Evolutionary conservation across 2,888 invertebrate species (phyloP).

Genomic region (Leptarthrus brevirostris): DNA sequence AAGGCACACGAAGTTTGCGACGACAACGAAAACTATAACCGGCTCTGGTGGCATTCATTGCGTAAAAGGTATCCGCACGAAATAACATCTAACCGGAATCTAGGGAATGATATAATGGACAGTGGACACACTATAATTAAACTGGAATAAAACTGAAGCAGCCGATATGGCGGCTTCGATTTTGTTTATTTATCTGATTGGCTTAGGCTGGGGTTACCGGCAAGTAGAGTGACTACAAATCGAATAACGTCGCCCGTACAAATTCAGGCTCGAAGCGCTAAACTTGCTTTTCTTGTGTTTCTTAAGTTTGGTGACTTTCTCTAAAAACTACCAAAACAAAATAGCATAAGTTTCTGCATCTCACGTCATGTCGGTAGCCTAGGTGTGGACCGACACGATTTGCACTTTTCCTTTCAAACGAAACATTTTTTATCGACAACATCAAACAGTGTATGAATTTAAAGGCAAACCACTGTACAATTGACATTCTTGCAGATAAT

Average conservation of each 20-base stretch:
- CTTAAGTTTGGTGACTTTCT: constrained; percentile 30
- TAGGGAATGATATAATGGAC: constrained; percentile 40
- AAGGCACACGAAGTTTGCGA: neutral
- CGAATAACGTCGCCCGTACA: neutral
- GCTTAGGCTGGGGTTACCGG: constrained; percentile 1
- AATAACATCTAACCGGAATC: constrained; percentile 21
- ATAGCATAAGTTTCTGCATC: neutral
- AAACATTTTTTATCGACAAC: neutral
- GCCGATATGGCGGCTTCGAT: neutral
- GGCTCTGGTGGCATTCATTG: constrained; percentile 21
- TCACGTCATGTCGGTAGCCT: constrained; percentile 2
- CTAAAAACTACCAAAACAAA: neutral
- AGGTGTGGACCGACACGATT: constrained; percentile 27
- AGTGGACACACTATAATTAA: constrained; percentile 32
- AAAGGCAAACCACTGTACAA: constrained; percentile 7
- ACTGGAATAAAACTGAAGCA: constrained; percentile 11
- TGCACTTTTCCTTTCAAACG: constrained; percentile 33
- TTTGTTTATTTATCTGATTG: neutral
- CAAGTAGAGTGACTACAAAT: neutral
- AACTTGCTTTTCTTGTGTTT: constrained; percentile 28
- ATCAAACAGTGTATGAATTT: constrained; percentile 10
- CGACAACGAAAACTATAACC: neutral
- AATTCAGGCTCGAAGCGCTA: neutral
- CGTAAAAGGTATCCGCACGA: constrained; percentile 30
- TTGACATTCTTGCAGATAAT: neutral